Conservation (phyloP, 1,140 invertebrate species). For the Magallana angulata region DNA sequence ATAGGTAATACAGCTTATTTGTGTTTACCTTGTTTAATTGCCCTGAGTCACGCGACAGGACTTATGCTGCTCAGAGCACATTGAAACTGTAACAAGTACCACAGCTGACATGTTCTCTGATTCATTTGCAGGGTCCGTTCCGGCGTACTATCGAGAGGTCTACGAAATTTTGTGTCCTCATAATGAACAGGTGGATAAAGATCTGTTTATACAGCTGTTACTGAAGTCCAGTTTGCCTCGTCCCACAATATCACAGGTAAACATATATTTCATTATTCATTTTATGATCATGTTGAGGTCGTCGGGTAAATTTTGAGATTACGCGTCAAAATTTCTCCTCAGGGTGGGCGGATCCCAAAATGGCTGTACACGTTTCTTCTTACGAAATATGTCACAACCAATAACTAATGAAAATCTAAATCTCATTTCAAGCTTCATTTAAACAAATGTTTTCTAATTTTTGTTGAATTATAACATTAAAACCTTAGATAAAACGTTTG, state of each 20-base stretch:
- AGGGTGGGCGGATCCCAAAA: slow-evolving; percentile 5
- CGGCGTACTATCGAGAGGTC: slow-evolving; percentile 84
- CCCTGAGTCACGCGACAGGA: slow-evolving; percentile 3
- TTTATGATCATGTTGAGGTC: no score
- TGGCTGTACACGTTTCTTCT: not conserved
- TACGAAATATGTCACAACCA: no score
- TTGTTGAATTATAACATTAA: no score
- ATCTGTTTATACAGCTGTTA: slow-evolving; percentile 84
- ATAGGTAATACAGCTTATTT: slow-evolving; percentile 13
- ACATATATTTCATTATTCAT: slow-evolving; percentile 45
- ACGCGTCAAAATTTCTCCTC: not conserved
- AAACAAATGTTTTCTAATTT: no score
- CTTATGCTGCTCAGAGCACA: not conserved
- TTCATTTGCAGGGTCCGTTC: slow-evolving; percentile 82
- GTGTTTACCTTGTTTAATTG: slow-evolving; percentile 49
- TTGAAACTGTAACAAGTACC: not conserved
- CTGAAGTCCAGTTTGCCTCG: slow-evolving; percentile 84
- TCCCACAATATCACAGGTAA: slow-evolving; percentile 82
- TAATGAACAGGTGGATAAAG: slow-evolving; percentile 83
- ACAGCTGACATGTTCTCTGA: slow-evolving; percentile 62
- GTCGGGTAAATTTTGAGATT: no score
- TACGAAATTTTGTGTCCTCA: slow-evolving; percentile 84
- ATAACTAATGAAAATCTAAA: no score
- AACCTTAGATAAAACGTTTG: no score
- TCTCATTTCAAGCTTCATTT: no score